Percentiles rank a stretch among this genome's conserved stretches.
Evolutionary conservation across 2,888 invertebrate species (phyloP).

Genomic region (Diloba caeruleocephala): DNA sequence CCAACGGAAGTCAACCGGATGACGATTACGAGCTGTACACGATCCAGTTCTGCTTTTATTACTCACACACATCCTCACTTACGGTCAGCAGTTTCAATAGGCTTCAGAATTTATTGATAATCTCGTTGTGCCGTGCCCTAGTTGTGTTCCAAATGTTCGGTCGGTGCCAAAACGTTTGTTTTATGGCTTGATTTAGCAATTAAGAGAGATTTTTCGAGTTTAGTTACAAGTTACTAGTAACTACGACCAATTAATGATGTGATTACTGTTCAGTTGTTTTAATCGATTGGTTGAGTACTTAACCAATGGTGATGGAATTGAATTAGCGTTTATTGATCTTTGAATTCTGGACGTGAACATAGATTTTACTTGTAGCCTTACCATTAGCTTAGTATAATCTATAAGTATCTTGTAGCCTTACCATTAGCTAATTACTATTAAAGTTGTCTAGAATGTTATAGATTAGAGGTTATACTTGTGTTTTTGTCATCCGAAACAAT

Average conservation of each 20-base stretch:
- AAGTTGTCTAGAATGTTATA: too few relatives aligned
- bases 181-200: conserved; percentile 43
- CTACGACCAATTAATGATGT: conserved; percentile 32
- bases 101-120: conserved; percentile 34
- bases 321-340: conserved; percentile 28
- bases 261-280: conserved; percentile 11
- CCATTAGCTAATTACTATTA: too few relatives aligned
- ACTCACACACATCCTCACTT: conserved; percentile 47
- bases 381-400: too few relatives aligned
- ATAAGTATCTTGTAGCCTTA: too few relatives aligned
- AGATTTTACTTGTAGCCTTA: too few relatives aligned
- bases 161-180: conserved; percentile 49
- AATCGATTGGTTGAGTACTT: conserved; percentile 16
- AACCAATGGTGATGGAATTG: conserved; percentile 6
- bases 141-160: conserved; percentile 15
- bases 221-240: conserved; percentile 36
- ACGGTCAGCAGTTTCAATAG: conserved; percentile 26
- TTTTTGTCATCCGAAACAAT: too few relatives aligned
- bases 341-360: conserved; percentile 15
- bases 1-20: conserved; percentile 43
- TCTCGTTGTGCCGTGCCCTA: conserved; percentile 33
- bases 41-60: conserved; percentile 53
- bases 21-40: conserved; percentile 32
- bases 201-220: conserved; percentile 36
- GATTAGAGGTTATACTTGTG: too few relatives aligned